These are phyloP conservation scores for Ascidia mentula DNA, from an alignment of 23 tunicate species.

Conservation along the genomic window DNA sequence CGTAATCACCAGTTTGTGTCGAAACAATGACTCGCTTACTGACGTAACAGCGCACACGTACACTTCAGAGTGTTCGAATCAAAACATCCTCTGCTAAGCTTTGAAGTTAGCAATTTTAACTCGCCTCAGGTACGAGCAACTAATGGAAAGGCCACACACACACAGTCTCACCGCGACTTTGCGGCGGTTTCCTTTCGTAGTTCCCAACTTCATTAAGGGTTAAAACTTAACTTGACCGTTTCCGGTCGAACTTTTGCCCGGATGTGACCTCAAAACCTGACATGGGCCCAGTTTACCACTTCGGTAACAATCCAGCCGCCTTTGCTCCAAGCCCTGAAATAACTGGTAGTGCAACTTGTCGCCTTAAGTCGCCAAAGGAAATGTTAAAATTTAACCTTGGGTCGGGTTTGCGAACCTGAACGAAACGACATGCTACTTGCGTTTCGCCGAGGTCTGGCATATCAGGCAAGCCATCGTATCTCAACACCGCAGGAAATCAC, in stretches of 20 bases:
- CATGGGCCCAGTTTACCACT: too few species aligned
- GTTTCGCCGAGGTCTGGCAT: not conserved
- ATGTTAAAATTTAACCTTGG: not conserved
- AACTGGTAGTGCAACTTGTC: not conserved
- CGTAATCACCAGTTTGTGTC: slow-evolving; percentile 1
- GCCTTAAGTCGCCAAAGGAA: not conserved
- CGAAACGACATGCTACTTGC: not conserved
- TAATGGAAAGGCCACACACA: not conserved
- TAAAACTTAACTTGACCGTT: not conserved
- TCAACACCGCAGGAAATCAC: not conserved
- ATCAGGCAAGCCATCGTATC: not conserved
- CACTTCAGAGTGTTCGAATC: slow-evolving; percentile 11
- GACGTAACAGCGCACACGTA: slow-evolving; percentile 9
- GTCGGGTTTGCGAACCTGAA: not conserved
- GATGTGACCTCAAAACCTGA: too few species aligned
- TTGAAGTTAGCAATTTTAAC: not conserved
- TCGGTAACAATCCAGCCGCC: too few species aligned
- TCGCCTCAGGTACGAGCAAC: not conserved
- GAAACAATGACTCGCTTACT: slow-evolving; percentile 3
- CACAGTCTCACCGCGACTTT: not conserved
- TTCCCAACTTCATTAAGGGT: not conserved
- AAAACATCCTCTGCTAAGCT: not conserved
- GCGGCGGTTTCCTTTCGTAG: not conserved
- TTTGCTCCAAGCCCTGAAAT: not conserved
- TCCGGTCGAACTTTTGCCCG: not conserved